phyloP scores from a whole-genome alignment of 1,140 invertebrate species.

The Solenopsis invicta region DNA sequence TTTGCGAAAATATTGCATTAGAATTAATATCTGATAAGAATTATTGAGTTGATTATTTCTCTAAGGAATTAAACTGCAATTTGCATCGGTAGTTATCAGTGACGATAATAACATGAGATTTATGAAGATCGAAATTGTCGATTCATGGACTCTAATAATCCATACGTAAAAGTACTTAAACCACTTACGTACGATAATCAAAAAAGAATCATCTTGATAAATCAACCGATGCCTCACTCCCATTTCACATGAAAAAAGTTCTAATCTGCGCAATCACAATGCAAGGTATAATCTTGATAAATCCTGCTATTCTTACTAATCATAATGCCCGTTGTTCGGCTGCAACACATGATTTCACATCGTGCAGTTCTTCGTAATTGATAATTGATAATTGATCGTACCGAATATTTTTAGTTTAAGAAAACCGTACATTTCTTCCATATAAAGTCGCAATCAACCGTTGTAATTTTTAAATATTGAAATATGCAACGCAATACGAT shows the following conservation, averaged over 20 bases:
- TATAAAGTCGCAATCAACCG: neutral
- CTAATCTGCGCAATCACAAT: conserved; percentile 29
- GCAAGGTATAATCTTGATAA: conserved; percentile 27
- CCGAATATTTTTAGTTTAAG: neutral
- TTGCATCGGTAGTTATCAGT: neutral
- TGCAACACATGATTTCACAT: neutral
- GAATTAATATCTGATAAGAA: neutral
- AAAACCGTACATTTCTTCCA: neutral
- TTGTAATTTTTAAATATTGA: neutral
- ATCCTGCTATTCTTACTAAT: neutral
- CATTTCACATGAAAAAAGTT: conserved; percentile 21
- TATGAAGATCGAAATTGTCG: neutral
- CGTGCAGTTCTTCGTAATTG: neutral
- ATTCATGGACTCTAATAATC: neutral
- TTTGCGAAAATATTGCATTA: neutral
- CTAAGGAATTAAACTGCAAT: neutral
- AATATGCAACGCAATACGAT: neutral
- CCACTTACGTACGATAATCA: neutral
- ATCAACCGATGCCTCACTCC: neutral
- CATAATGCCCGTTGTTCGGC: neutral
- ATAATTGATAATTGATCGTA: neutral
- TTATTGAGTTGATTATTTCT: neutral
- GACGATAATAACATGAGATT: neutral
- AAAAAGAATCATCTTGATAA: conserved; percentile 19
- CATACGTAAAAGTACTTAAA: neutral